Conservation (phyloP, 2,888 invertebrate species). For the Nymphalis polychloros region DNA sequence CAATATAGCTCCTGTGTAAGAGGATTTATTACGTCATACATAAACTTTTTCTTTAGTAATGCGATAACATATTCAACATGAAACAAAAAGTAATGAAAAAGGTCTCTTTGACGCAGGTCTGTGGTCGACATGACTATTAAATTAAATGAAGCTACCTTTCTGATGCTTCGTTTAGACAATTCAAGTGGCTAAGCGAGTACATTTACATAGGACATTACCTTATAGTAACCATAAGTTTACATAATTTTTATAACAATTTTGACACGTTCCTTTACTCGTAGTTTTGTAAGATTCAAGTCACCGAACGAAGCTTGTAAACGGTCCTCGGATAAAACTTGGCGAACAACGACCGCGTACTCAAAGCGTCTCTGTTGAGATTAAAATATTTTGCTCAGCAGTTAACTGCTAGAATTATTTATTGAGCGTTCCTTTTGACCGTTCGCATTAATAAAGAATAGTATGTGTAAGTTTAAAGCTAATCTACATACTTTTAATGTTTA, state of each 20-base stretch:
- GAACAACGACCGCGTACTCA: slow-evolving; percentile 63
- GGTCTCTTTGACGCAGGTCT: slow-evolving; percentile 35
- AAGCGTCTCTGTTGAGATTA: slow-evolving; percentile 71
- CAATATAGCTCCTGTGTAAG: background rate
- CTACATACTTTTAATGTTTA: slow-evolving; percentile 30
- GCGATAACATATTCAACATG: slow-evolving; percentile 25
- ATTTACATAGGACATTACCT: background rate
- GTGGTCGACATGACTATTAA: slow-evolving; percentile 39
- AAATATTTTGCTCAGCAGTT: slow-evolving; percentile 71
- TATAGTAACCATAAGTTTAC: background rate
- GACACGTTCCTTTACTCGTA: background rate
- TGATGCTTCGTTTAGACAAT: slow-evolving; percentile 31
- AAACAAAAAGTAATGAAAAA: slow-evolving; percentile 31
- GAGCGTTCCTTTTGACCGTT: slow-evolving; percentile 55
- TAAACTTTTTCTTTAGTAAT: slow-evolving; percentile 14
- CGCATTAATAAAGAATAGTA: slow-evolving; percentile 50
- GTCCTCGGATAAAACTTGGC: slow-evolving; percentile 62
- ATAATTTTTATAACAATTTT: background rate
- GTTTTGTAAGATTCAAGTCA: background rate
- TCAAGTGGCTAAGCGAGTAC: slow-evolving; percentile 20
- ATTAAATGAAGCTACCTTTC: slow-evolving; percentile 40
- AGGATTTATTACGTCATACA: slow-evolving; percentile 10
- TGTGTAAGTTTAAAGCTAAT: slow-evolving; percentile 25
- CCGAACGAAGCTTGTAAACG: slow-evolving; percentile 52
- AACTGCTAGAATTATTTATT: slow-evolving; percentile 73